phyloP scores from a whole-genome alignment of 2,113 vertebrate genomes.

The Tapirus terrestris region DNA sequence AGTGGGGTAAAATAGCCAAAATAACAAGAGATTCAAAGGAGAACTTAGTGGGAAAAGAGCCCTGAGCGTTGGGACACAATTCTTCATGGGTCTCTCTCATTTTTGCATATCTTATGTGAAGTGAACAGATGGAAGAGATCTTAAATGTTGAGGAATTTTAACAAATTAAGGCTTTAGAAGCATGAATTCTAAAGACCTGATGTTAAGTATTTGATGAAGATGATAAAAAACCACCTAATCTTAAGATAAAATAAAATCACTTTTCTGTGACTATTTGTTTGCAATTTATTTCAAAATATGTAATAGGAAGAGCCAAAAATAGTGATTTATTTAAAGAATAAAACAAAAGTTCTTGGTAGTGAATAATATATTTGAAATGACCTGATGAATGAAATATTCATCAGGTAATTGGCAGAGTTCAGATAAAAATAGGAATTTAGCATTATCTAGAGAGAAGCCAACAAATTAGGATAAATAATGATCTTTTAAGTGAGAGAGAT shows the following conservation, averaged over 20 bases:
- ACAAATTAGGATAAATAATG: background rate
- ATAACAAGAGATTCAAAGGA: background rate
- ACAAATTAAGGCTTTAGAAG: background rate
- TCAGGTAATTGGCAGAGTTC: background rate
- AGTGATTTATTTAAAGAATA: constrained; percentile 29
- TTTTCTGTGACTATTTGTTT: background rate
- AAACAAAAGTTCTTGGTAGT: background rate
- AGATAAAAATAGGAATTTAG: constrained; percentile 48
- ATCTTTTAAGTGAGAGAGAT: background rate
- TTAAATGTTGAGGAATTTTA: background rate
- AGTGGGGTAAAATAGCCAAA: background rate
- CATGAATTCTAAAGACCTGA: background rate
- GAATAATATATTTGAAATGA: background rate
- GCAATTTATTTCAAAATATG: background rate
- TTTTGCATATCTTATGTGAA: background rate
- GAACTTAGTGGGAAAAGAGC: background rate
- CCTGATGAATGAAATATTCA: background rate
- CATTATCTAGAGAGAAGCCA: background rate
- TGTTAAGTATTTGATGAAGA: background rate
- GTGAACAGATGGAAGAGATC: background rate
- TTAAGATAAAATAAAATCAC: background rate
- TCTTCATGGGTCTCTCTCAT: background rate
- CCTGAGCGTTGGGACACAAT: background rate
- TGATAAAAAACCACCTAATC: background rate
- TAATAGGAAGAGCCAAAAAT: background rate